A percentile compares a stretch with the other conserved stretches of the same genome.
These are phyloP conservation scores for Melopsittacus undulatus DNA, from an alignment of 2,797 vertebrate species.

Conservation along the genomic window DNA sequence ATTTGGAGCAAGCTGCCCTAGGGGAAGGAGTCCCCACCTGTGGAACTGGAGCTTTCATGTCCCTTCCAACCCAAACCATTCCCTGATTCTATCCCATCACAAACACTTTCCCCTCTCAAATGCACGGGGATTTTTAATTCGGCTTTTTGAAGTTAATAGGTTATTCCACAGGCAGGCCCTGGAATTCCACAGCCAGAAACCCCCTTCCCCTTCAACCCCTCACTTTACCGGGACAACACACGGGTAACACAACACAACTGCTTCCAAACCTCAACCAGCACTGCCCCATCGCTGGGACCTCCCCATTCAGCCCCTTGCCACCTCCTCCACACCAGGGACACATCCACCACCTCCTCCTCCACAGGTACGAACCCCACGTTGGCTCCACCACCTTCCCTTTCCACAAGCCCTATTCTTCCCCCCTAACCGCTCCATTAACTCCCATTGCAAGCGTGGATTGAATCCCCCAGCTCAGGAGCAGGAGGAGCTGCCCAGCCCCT, in stretches of 20 bases:
- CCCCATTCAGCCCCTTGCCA: not conserved
- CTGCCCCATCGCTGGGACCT: not conserved
- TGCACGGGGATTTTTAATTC: fast-evolving
- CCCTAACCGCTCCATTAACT: fast-evolving
- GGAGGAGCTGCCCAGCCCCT: not conserved
- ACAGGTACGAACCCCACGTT: fast-evolving
- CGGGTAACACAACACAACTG: no score
- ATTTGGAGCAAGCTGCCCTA: not conserved
- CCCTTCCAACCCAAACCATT: not conserved
- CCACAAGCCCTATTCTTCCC: not conserved
- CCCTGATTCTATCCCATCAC: not conserved
- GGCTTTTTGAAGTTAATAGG: no score
- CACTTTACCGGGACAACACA: fast-evolving
- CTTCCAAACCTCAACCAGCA: not conserved
- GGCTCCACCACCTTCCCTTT: not conserved
- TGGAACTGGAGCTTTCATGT: not conserved
- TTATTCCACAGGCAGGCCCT: not conserved
- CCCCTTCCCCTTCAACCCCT: not conserved
- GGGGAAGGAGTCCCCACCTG: not conserved
- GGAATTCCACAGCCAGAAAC: not conserved
- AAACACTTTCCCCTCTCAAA: not conserved
- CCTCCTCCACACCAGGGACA: fast-evolving
- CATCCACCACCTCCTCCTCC: fast-evolving
- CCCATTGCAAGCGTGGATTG: fast-evolving
- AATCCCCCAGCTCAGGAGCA: not conserved